These are phyloP conservation scores for Drosophila albomicans DNA, from an alignment of 1,140 invertebrate species.

Conservation along the genomic window DNA sequence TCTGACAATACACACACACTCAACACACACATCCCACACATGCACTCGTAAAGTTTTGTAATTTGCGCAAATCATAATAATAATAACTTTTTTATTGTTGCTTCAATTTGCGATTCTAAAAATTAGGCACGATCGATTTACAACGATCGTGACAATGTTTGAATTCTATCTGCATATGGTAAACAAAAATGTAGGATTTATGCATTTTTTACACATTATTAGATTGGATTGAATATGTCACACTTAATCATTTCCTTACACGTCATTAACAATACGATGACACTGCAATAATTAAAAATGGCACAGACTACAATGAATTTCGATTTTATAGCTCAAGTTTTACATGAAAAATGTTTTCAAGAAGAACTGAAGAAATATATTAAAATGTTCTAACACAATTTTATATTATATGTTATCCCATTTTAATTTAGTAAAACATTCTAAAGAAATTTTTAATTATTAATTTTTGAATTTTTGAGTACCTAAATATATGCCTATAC, in stretches of 20 bases:
- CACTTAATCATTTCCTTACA: slow-evolving; percentile 19
- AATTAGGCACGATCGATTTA: slow-evolving; percentile 44
- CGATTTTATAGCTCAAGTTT: too few species aligned
- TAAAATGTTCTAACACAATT: too few species aligned
- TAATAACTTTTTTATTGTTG: slow-evolving; percentile 35
- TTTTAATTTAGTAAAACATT: too few species aligned
- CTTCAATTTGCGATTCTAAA: slow-evolving; percentile 30
- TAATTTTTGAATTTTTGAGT: too few species aligned
- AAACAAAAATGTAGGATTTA: not conserved
- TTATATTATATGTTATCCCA: too few species aligned
- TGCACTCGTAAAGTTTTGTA: not conserved
- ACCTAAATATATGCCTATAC: too few species aligned
- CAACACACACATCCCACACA: not conserved
- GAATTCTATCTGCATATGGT: slow-evolving; percentile 18
- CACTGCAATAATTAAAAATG: not conserved
- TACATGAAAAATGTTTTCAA: too few species aligned
- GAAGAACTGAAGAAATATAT: too few species aligned
- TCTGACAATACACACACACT: not conserved
- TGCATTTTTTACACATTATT: slow-evolving; percentile 36
- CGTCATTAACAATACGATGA: slow-evolving; percentile 10
- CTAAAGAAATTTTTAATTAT: too few species aligned
- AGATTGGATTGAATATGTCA: slow-evolving; percentile 7
- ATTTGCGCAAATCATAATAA: slow-evolving; percentile 43
- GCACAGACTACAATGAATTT: not conserved
- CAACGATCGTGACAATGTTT: slow-evolving; percentile 51